Evolutionary conservation across 2,888 invertebrate genomes (phyloP).

Genomic region (Orchestes rusci): DNA sequence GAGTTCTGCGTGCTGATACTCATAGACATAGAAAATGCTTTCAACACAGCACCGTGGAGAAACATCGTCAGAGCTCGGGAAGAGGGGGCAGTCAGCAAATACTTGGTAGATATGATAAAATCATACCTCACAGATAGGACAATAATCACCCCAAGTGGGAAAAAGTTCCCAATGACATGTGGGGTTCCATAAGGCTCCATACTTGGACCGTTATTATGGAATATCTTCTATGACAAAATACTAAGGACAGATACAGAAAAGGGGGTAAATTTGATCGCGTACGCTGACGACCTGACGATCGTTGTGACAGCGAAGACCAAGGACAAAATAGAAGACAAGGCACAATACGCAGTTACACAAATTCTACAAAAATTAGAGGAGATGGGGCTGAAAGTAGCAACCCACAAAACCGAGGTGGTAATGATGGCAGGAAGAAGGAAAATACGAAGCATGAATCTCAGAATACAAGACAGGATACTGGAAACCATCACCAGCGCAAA

Average conservation of each 20-base stretch:
- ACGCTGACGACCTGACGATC: slow-evolving; percentile 1
- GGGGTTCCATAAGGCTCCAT: slow-evolving; percentile 5
- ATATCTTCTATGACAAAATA: slow-evolving; percentile 1
- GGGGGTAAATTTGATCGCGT: not conserved
- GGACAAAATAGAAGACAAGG: not conserved
- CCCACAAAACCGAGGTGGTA: not conserved
- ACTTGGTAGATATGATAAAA: slow-evolving; percentile 1
- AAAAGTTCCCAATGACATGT: not conserved
- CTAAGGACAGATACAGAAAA: not conserved
- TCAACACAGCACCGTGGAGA: slow-evolving; percentile 1
- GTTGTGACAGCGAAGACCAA: not conserved
- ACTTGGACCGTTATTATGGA: slow-evolving; percentile 3
- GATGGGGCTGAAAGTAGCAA: not conserved
- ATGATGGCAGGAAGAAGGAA: not conserved
- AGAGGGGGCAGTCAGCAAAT: not conserved
- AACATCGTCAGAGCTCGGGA: not conserved
- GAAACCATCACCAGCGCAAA: not conserved
- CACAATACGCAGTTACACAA: not conserved
- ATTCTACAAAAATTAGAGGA: not conserved
- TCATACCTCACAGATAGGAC: not conserved
- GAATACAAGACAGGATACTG: not conserved
- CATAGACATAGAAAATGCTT: slow-evolving; percentile 3
- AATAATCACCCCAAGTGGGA: not conserved
- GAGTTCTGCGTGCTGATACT: not conserved
- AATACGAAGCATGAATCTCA: not conserved